These are phyloP conservation scores for Gallirallus australis DNA, from an alignment of 2,797 vertebrate genomes.

Conservation along the genomic window DNA sequence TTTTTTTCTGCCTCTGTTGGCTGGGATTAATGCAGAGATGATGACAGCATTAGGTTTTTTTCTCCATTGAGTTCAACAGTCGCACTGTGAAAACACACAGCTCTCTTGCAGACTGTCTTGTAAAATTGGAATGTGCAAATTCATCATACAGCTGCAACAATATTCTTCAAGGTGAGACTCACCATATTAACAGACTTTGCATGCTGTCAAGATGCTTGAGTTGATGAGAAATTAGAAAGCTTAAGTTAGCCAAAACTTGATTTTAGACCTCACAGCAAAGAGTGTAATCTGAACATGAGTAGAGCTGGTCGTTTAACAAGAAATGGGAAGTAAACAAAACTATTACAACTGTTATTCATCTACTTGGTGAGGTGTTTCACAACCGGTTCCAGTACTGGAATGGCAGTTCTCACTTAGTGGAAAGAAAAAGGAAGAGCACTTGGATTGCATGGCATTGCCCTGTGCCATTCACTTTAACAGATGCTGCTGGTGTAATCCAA, in stretches of 20 bases:
- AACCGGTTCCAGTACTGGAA: not conserved
- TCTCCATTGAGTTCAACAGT: not conserved
- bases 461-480: not conserved
- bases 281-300: not conserved
- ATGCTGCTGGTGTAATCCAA: not conserved
- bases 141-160: not conserved
- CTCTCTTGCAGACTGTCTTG: not conserved
- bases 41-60: not conserved
- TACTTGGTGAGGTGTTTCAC: slow-evolving; percentile 40
- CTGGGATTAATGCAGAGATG: not conserved
- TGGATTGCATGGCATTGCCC: not conserved
- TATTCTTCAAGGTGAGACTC: not conserved
- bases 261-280: not conserved
- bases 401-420: not conserved
- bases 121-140: not conserved
- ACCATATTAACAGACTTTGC: not conserved
- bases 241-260: not conserved
- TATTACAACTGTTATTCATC: slow-evolving; percentile 37
- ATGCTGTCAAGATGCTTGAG: not conserved
- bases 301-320: slow-evolving; percentile 11
- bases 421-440: not conserved
- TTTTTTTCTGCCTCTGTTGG: not conserved
- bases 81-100: not conserved
- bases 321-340: slow-evolving; percentile 58
- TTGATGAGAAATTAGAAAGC: not conserved